Evolutionary conservation across 2,888 invertebrate species (phyloP), one percentile per base, ranked within the genome.

Genomic region (Eilema sororculum): DNA sequence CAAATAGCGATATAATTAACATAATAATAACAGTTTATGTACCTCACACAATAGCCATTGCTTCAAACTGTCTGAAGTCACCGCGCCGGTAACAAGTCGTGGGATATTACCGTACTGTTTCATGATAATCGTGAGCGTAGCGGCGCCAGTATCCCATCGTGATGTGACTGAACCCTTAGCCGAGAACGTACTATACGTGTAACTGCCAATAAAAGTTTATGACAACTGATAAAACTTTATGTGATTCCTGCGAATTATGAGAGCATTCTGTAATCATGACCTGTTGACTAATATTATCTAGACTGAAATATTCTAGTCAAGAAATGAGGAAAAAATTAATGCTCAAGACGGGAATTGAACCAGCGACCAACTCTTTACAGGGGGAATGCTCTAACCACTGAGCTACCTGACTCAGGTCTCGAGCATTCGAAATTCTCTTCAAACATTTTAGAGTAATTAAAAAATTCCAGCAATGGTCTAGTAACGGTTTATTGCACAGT

Each of bases 231-330:
- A 52, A 76, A 67, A 73, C 28, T 64, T 68, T 57, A 63, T 65
- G 30, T 41, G 60, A 63, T 56, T 52, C 33, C 2, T 30, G 65
- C 20, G 65, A 69, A 62, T 62, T 62, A 62, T 24, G 59, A 56
- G 1, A 72, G 73, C 8, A 79, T 68, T n/a, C 67, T 76, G 70
- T 64, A 65, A 62, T 41, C 8, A 20, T n/a, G n/a, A n/a, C n/a
- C 52, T 52, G 52, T 52, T 52, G n/a, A 52, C 52, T 52, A 52
- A 52, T 20, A 52, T n/a, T 52, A n/a, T 52, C 9, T n/a, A 52
- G 52, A 52, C 52, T 52, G 20, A 52, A n/a, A 33, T 8, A 37
- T 37, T 41, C 41, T 33, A 33, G 33, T 33, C 3, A 33, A 4
- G 28, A 5, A 28, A 5, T 28, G 2, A 4, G 28, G 28, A 2